Conservation (phyloP, 2,888 invertebrate species). For the Protodeltote pygarga region DNA sequence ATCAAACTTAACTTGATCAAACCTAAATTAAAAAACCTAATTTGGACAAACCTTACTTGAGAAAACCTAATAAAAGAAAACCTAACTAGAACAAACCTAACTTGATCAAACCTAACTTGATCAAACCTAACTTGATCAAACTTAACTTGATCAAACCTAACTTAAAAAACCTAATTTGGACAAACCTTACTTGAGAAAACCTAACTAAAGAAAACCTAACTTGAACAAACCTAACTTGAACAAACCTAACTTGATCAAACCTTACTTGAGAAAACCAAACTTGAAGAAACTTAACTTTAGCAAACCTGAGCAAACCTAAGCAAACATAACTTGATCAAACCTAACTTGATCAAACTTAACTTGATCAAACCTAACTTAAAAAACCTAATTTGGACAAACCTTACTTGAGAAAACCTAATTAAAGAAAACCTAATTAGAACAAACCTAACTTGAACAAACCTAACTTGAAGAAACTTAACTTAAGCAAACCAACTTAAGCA, state of each 20-base stretch:
- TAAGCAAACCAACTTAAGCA: too few species aligned
- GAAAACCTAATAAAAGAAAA: constrained; percentile 10
- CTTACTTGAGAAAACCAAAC: too few species aligned
- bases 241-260: constrained; percentile 13
- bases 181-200: too few species aligned
- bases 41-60: too few species aligned
- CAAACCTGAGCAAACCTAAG: constrained; percentile 14
- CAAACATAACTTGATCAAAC: constrained; percentile 7
- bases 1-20: constrained; percentile 10
- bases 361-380: neutral
- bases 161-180: too few species aligned
- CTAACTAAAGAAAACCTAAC: constrained; percentile 13
- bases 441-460: too few species aligned
- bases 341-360: constrained; percentile 1
- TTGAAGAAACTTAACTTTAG: too few species aligned
- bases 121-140: constrained; percentile 11
- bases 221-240: constrained; percentile 12
- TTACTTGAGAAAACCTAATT: too few species aligned
- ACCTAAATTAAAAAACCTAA: constrained; percentile 12
- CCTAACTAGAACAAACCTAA: constrained; percentile 11
- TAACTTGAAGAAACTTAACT: too few species aligned
- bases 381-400: too few species aligned
- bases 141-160: constrained; percentile 12
- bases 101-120: constrained; percentile 11
- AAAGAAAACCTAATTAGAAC: too few species aligned